phyloP scores from a whole-genome alignment of 2,113 vertebrate genomes.

The Pelodiscus sinensis region DNA sequence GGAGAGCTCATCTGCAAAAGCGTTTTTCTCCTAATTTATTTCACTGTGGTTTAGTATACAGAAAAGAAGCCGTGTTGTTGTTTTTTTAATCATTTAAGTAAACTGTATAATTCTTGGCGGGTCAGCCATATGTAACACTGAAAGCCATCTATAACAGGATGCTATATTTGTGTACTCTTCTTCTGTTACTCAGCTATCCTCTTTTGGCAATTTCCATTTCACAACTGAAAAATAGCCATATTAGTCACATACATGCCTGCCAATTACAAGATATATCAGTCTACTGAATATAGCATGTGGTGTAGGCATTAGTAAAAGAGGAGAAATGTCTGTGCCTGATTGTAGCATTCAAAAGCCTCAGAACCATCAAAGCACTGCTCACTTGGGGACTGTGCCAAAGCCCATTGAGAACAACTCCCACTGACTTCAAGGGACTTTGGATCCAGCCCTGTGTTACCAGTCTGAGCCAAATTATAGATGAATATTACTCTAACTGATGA shows the following conservation, averaged over 20 bases:
- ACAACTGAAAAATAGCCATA: neutral
- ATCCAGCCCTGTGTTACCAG: neutral
- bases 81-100: neutral
- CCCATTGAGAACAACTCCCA: neutral
- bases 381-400: neutral
- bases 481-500: neutral
- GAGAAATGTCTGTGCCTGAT: rapidly evolving
- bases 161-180: neutral
- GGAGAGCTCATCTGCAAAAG: neutral
- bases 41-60: neutral
- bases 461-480: neutral
- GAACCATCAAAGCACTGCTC: neutral
- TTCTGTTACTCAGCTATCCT: neutral
- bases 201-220: neutral
- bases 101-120: neutral
- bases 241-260: rapidly evolving
- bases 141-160: neutral
- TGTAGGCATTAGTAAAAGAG: neutral
- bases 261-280: neutral
- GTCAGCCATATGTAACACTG: rapidly evolving
- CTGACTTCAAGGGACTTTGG: neutral
- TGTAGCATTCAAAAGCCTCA: neutral
- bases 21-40: neutral
- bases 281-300: neutral
- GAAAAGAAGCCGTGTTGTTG: neutral